Percentiles rank a stretch among this genome's conserved stretches.
Conservation (phyloP, 2,113 vertebrate species). For the Oncorhynchus keta region DNA sequence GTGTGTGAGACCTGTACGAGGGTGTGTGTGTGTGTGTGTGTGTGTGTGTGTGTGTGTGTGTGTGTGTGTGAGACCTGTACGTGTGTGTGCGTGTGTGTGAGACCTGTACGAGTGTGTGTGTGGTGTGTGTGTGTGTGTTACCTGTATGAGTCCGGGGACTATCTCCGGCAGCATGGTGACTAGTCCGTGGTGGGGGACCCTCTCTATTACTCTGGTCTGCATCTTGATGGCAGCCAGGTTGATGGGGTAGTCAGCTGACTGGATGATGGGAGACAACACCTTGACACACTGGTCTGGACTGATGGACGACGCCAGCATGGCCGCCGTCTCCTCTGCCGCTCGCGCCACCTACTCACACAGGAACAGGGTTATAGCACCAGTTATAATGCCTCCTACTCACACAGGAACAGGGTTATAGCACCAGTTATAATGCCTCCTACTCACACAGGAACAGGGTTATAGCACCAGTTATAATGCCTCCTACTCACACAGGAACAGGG, state of each 20-base stretch:
- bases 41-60: no score
- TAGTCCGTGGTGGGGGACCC: constrained; percentile 86
- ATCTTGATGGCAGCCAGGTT: constrained; percentile 97
- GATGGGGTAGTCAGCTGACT: constrained; percentile 94
- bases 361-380: neutral
- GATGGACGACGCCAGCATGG: constrained; percentile 90
- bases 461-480: neutral
- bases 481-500: constrained; percentile 4
- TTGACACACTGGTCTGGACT: constrained; percentile 95
- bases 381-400: neutral
- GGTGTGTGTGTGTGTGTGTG: no score
- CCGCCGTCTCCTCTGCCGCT: constrained; percentile 91
- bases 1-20: no score
- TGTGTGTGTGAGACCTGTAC: no score
- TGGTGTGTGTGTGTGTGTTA: constrained; percentile 45
- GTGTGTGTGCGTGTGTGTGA: neutral
- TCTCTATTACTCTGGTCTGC: constrained; percentile 93
- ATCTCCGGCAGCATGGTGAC: constrained; percentile 88
- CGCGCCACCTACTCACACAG: constrained; percentile 81
- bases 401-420: constrained; percentile 7
- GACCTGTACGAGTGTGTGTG: neutral
- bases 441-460: constrained; percentile 6
- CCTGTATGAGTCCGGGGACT: constrained; percentile 91
- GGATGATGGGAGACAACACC: constrained; percentile 95
- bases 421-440: neutral